Evolutionary conservation across 2,797 vertebrate species (phyloP), one percentile per base, ranked within the genome.

Genomic region (Picus viridis): DNA sequence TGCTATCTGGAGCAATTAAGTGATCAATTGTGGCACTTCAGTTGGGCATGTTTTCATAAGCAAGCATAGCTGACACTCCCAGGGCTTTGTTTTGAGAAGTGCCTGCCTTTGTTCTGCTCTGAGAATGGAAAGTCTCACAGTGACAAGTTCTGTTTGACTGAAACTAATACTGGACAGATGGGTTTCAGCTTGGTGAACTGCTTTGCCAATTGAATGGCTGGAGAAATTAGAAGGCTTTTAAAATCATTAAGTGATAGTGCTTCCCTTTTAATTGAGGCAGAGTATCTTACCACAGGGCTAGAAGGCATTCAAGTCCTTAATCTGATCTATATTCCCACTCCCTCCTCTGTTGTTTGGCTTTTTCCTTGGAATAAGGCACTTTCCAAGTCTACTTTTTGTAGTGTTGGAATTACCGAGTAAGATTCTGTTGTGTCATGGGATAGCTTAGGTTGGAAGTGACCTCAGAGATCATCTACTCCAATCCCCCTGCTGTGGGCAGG

Each of bases 151-250:
- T 7, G 2, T 86, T 94, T 87, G 80, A 81, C 63, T 90, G 89
- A 88, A 88, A 89, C 56, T 92, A 73, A 86, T 92, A 57, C 85
- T 53, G 29, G 90, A 32, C 95, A 89, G 87, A 76, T 94, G 92
- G 92, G 41, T 91, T 95, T 96, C 88, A 81, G 70, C 86, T 83
- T 91, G 72, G 57, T 49, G 69, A 89, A 70, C 65, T 83, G 45
- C 77, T 92, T 73, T 86, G 90, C 79, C 80, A 84, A 0, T 79
- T 86, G 92, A 94, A 81, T 90, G 82, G 41, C 78, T 89, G 92
- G 76, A 92, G 89, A 93, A 92, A 83, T 90, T 67, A 92, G 63
- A 87, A 93, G 73, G 68, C 76, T 96, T 96, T 91, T 74, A 72
- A 88, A 93, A 83, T 87, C 82, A 69, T 87, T 94, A 73, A 72